Evolutionary conservation across 1,140 invertebrate genomes (phyloP).

Genomic region (Ceratosolen solmsi): DNA sequence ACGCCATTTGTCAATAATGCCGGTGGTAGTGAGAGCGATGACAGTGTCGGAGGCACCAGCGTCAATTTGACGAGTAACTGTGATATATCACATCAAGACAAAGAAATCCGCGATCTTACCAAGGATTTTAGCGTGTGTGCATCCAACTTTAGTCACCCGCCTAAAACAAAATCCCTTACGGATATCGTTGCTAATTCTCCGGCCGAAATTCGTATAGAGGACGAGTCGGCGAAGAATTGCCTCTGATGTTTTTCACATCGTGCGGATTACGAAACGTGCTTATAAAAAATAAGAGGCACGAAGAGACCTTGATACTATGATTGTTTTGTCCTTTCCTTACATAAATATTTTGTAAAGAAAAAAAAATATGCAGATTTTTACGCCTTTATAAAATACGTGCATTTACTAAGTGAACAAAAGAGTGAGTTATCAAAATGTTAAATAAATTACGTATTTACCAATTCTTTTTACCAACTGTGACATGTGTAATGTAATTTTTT

Average conservation of each 20-base stretch:
- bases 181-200: slow-evolving; percentile 53
- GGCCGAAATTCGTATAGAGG: slow-evolving; percentile 61
- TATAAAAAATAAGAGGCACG: slow-evolving; percentile 51
- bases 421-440: slow-evolving; percentile 46
- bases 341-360: neutral
- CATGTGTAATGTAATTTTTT: neutral
- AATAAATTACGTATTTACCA: neutral
- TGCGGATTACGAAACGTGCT: slow-evolving; percentile 60
- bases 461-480: slow-evolving; percentile 30
- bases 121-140: slow-evolving; percentile 70
- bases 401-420: slow-evolving; percentile 19
- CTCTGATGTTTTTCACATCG: slow-evolving; percentile 67
- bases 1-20: slow-evolving; percentile 13
- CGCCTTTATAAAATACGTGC: slow-evolving; percentile 8
- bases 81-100: slow-evolving; percentile 58
- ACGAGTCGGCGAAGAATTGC: slow-evolving; percentile 67
- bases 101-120: slow-evolving; percentile 66
- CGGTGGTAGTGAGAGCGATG: slow-evolving; percentile 45
- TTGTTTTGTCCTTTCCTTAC: slow-evolving; percentile 33
- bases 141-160: slow-evolving; percentile 65
- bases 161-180: slow-evolving; percentile 52
- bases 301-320: neutral
- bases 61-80: slow-evolving; percentile 56
- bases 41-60: slow-evolving; percentile 55
- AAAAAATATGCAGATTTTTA: slow-evolving; percentile 15